Evolutionary conservation across 2,113 vertebrate species (phyloP).

Genomic region (Trematomus loennbergii): DNA sequence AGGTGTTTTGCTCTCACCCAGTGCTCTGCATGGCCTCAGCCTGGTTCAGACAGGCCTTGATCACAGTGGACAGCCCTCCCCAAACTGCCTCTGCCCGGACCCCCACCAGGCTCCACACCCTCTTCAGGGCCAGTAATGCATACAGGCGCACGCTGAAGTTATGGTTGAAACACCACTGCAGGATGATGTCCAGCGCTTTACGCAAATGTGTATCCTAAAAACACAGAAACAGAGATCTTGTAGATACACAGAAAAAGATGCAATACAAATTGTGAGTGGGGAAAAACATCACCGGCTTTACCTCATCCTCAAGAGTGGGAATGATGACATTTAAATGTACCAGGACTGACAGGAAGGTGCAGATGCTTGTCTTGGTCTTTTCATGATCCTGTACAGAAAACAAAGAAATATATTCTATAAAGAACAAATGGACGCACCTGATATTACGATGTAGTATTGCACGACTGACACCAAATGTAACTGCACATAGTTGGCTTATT

Average conservation of each 20-base stretch:
- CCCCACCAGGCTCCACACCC: slow-evolving; percentile 88
- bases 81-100: slow-evolving; percentile 73
- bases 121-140: slow-evolving; percentile 91
- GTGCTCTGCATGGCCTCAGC: slow-evolving; percentile 89
- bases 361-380: slow-evolving; percentile 92
- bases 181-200: slow-evolving; percentile 85
- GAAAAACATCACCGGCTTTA: slow-evolving; percentile 33
- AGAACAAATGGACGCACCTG: too few relatives aligned
- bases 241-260: background rate
- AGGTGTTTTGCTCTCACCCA: slow-evolving; percentile 84
- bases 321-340: slow-evolving; percentile 89
- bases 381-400: slow-evolving; percentile 88
- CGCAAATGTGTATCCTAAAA: slow-evolving; percentile 83
- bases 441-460: too few relatives aligned
- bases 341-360: slow-evolving; percentile 93
- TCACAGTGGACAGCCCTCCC: slow-evolving; percentile 84
- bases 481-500: too few relatives aligned
- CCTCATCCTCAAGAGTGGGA: slow-evolving; percentile 87
- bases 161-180: slow-evolving; percentile 94
- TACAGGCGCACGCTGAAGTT: slow-evolving; percentile 95
- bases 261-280: background rate
- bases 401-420: too few relatives aligned
- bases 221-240: background rate
- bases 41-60: slow-evolving; percentile 90
- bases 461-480: too few relatives aligned